phyloP scores from a whole-genome alignment of 2,888 invertebrate species.

The Hyalella azteca region DNA sequence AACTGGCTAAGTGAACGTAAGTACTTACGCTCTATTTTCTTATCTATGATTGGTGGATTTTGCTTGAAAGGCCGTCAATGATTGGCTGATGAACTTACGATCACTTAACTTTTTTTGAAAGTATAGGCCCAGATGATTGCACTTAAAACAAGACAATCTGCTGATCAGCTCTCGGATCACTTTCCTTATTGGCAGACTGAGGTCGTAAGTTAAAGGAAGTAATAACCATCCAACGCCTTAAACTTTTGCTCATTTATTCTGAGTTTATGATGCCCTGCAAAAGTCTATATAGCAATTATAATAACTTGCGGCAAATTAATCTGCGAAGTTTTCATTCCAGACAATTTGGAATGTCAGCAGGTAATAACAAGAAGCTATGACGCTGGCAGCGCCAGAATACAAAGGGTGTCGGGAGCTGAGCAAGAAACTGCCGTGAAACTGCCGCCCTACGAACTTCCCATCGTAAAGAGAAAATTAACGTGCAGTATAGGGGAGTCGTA shows the following conservation, averaged over 20 bases:
- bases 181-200: conserved; percentile 33
- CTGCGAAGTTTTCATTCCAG: conserved; percentile 37
- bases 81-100: no score
- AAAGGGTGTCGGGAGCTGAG: conserved; percentile 3
- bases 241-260: conserved; percentile 32
- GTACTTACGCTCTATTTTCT: no score
- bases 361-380: conserved; percentile 33
- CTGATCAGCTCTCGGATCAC: conserved; percentile 30
- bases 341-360: conserved; percentile 36
- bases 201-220: conserved; percentile 28
- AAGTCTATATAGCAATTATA: conserved; percentile 35
- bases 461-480: neutral
- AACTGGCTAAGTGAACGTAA: no score
- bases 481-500: neutral
- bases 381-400: neutral
- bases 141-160: conserved; percentile 25
- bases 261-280: conserved; percentile 36
- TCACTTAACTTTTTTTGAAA: no score
- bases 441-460: neutral
- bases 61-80: no score
- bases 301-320: conserved; percentile 35
- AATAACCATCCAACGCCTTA: conserved; percentile 35
- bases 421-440: neutral
- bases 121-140: conserved; percentile 37
- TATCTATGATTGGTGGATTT: no score